Evolutionary conservation across 2,888 invertebrate genomes (phyloP), one percentile per base, ranked within the genome.

Genomic region (Drosophila helvetica): DNA sequence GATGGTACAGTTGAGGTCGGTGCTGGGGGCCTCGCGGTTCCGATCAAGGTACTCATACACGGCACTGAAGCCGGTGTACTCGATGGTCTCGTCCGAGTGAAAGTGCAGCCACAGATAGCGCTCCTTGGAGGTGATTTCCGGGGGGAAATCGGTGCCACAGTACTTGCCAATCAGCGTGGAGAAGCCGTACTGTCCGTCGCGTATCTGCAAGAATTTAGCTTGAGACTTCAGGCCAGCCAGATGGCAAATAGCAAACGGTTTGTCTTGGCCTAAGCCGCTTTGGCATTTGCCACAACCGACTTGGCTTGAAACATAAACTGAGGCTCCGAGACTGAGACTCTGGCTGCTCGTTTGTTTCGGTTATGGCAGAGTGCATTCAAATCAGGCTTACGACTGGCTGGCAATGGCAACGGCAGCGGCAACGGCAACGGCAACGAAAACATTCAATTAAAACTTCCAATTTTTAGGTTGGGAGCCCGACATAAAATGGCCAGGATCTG

Each of bases 111-210:
- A 97, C 65, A 97, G 93, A 91, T 94, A 94, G 52, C 96, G 93
- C 76, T 95, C 95, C 67, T 94, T 94, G 18, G 96, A 96, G 61
- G 94, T 94, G 80, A 97, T 94, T 90, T 95, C 94, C 18, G 94
- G 94, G 25, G 96, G 96, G 88, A 95, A 96, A 61, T 93, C 93
- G 59, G 94, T 93, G 59, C 96, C 96, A 89, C 97, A 97, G 90
- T 93, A 96, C 80, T 93, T 93, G n/a, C 94, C 94, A 73, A 95
- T 92, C 72, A 93, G 91, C 70, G 93, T 93, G 73, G 95, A 95
- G 92, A 94, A 96, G 8, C 96, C 96, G 88, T 96, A 95, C 52
- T 95, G 94, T 1, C 97, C 97, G 90, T 97, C 96, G 61, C 96
- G 94, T 60, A 97, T 94, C 92, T 92, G 71, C 0, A 54, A 59